Evolutionary conservation across 2,113 vertebrate genomes (phyloP), one percentile per base, ranked within the genome.

Genomic region (Tiliqua scincoides): DNA sequence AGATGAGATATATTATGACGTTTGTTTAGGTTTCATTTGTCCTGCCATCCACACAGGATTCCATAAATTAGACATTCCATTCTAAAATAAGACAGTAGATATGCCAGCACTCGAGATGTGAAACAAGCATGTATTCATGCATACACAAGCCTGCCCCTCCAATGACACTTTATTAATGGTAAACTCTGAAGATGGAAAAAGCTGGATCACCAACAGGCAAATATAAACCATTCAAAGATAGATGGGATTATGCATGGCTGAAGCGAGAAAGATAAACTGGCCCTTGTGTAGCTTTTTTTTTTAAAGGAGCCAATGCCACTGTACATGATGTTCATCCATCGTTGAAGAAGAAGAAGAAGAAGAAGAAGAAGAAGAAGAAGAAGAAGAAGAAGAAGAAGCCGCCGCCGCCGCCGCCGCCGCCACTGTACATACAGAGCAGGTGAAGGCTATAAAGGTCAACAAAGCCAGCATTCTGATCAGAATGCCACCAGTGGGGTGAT

Each of bases 101-200:
- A 65, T 17, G 40, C 37, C 6, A 67, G n/a, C 23, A 20, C 17
- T 68, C 73, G 35, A 35, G 18, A 35, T 67, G 43, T 35, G 57
- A 79, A 79, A 79, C 6, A 21, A 48, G 20, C 32, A 61, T 52
- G 20, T n/a, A 57, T 6, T 32, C 20, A n/a, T 1, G 4, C 57
- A 35, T 20, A 25, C 65, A 15, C 27, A 68, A 18, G 32, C 15
- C 27, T 27, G 4, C 32, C 17, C 54, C 54, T 57, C 14, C n/a
- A 23, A 23, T 23, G 17, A 20, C 74, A 62, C 30, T 43, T 48
- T 77, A 77, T 77, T 32, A 37, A 73, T 73, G 62, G 59, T 74
- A 84, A 84, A 74, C 63, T 77, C 21, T 54, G 63, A 57, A 85
- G 52, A 67, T 37, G 32, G 23, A 78, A 85, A 72, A 77, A 78